These are phyloP conservation scores for Acanthopagrus latus DNA, from an alignment of 2,797 vertebrate genomes.

Conservation along the genomic window DNA sequence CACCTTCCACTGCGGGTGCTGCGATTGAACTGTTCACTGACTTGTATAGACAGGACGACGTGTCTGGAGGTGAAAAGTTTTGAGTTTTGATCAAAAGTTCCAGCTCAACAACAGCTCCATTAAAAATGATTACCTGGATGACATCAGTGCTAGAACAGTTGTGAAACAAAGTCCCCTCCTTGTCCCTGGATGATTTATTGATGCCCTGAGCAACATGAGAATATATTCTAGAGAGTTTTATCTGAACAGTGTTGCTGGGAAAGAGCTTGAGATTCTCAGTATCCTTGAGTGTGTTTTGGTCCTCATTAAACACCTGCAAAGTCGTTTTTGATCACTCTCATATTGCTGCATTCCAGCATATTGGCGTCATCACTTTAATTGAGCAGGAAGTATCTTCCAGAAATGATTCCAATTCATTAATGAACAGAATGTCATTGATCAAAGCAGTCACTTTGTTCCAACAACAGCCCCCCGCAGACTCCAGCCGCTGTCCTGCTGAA, in stretches of 20 bases:
- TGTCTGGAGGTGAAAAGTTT: constrained; percentile 10
- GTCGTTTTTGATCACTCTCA: no score
- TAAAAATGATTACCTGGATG: not conserved
- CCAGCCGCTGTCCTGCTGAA: not conserved
- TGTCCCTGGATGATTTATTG: not conserved
- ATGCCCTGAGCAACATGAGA: not conserved
- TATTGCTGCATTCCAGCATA: no score
- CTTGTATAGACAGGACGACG: not conserved
- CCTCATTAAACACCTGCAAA: no score
- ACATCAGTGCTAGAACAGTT: not conserved
- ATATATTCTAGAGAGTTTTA: not conserved
- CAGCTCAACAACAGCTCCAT: constrained; percentile 6
- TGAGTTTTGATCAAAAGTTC: constrained; percentile 20
- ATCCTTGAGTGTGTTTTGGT: no score
- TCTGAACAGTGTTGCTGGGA: not conserved
- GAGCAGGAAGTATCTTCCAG: not conserved
- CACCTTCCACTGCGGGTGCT: not conserved
- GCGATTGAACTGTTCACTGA: constrained; percentile 1
- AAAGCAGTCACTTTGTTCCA: constrained; percentile 14
- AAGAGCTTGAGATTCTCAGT: no score
- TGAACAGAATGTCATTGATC: not conserved
- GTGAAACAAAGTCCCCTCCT: not conserved
- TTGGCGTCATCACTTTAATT: not conserved
- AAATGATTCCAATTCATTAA: constrained; percentile 19
- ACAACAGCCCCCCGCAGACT: not conserved